Conservation (phyloP, 2,888 invertebrate species). For the Antheraea yamamai region DNA sequence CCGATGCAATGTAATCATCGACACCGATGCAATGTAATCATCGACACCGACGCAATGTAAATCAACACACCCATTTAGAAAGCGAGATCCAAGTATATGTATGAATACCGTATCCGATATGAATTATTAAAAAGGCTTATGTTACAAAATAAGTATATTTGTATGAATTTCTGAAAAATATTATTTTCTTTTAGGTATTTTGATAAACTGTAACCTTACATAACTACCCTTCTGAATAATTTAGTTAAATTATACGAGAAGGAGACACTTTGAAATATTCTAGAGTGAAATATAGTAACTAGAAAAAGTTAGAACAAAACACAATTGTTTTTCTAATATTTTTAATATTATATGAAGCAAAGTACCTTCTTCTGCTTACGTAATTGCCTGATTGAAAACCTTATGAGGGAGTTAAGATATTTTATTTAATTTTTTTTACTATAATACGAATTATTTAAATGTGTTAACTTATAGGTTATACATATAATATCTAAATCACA, state of each 20-base stretch:
- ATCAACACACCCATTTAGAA: too few relatives aligned
- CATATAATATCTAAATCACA: slow-evolving; percentile 18
- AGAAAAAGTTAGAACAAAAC: not conserved
- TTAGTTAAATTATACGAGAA: not conserved
- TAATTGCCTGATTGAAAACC: not conserved
- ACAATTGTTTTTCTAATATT: not conserved
- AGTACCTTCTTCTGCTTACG: not conserved
- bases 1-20: too few relatives aligned
- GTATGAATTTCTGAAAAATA: not conserved
- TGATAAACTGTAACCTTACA: slow-evolving; percentile 6
- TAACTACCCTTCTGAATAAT: not conserved
- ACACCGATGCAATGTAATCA: too few relatives aligned
- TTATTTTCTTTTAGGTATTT: not conserved
- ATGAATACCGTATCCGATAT: too few relatives aligned
- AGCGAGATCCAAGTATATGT: too few relatives aligned
- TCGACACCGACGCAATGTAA: too few relatives aligned
- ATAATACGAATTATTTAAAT: not conserved
- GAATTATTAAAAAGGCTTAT: too few relatives aligned
- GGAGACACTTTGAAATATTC: not conserved
- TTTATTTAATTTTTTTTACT: not conserved
- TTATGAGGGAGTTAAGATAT: not conserved
- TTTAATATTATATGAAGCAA: not conserved
- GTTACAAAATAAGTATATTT: too few relatives aligned
- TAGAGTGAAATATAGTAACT: not conserved
- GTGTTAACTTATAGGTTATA: slow-evolving; percentile 18